These are phyloP conservation scores for Embidobia sp. DNA, from an alignment of 2,888 invertebrate species.

Conservation along the genomic window DNA sequence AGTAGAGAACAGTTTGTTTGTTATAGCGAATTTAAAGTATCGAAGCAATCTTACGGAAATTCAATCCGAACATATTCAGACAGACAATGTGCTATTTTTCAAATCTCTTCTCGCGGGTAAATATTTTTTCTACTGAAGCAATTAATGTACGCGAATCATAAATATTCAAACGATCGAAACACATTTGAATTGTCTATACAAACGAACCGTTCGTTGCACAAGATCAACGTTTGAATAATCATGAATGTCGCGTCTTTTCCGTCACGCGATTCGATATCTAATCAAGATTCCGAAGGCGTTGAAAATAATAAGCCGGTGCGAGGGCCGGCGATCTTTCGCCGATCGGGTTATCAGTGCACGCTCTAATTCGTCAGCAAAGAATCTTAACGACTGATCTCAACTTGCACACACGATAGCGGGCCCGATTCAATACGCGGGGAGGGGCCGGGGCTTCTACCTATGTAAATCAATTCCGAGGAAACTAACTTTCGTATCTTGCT, in stretches of 20 bases:
- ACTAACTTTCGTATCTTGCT: constrained; percentile 65
- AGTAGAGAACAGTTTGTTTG: no score
- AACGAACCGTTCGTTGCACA: not conserved
- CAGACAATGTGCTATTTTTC: no score
- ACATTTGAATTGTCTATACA: not conserved
- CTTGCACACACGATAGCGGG: constrained; percentile 50
- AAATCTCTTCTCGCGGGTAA: no score
- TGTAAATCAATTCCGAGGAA: constrained; percentile 69
- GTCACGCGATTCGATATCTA: constrained; percentile 3
- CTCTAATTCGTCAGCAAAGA: constrained; percentile 58
- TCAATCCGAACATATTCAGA: no score
- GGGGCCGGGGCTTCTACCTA: constrained; percentile 46
- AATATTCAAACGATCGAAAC: no score
- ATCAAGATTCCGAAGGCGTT: constrained; percentile 21
- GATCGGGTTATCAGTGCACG: constrained; percentile 46
- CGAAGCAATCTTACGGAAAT: no score
- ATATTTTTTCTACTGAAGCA: no score
- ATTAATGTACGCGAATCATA: no score
- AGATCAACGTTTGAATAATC: not conserved
- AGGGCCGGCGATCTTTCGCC: constrained; percentile 26
- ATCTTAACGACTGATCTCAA: constrained; percentile 60
- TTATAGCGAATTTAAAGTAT: no score
- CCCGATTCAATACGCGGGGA: constrained; percentile 39
- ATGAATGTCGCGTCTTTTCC: not conserved
- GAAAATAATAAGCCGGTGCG: constrained; percentile 31